These are phyloP conservation scores for Helarctos malayanus DNA, from an alignment of 2,797 vertebrate species.

Conservation along the genomic window DNA sequence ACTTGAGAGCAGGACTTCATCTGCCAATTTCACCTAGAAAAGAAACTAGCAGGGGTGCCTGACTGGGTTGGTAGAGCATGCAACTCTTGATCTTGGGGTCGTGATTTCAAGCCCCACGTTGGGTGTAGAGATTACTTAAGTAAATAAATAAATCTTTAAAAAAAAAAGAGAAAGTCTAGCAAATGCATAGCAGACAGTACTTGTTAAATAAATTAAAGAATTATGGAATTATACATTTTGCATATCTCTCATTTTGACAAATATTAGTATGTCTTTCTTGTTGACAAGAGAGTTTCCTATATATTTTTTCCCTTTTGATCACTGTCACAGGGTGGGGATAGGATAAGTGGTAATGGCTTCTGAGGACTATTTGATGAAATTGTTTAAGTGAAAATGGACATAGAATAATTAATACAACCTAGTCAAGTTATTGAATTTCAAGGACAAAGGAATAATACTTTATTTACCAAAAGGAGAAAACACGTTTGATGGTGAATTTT, in stretches of 20 bases:
- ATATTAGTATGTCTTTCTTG: neutral
- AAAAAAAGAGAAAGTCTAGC: neutral
- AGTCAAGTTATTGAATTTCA: neutral
- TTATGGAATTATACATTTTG: neutral
- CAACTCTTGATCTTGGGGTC: too few relatives aligned
- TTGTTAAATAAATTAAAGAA: neutral
- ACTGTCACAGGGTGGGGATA: neutral
- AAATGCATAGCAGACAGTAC: neutral
- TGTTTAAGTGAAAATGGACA: neutral
- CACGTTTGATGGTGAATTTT: neutral
- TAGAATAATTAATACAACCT: neutral
- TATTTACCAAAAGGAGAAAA: neutral
- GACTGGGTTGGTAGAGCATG: too few relatives aligned
- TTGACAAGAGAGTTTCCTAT: neutral
- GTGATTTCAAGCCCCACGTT: too few relatives aligned
- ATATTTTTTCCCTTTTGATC: neutral
- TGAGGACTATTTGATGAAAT: neutral
- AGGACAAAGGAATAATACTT: neutral
- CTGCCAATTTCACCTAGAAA: neutral
- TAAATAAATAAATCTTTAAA: neutral
- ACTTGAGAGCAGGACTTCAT: neutral
- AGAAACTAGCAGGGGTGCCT: neutral
- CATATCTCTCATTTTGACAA: neutral
- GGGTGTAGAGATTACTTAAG: too few relatives aligned
- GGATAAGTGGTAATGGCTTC: neutral